Evolutionary conservation across 2,113 vertebrate genomes (phyloP), one percentile per base, ranked within the genome.

Genomic region (Ictalurus punctatus): DNA sequence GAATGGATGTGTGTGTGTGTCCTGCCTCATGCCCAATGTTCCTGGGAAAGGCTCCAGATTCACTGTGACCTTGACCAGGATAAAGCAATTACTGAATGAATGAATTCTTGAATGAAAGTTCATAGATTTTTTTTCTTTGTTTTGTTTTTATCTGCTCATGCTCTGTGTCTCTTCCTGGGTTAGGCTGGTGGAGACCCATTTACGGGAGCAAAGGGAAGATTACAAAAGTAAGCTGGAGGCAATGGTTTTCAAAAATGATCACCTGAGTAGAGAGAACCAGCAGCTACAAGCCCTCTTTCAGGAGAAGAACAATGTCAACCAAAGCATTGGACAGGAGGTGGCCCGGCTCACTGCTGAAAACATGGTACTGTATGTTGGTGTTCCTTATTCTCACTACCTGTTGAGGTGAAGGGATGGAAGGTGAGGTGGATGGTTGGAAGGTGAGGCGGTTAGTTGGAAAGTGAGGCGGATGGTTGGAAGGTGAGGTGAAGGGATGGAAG

Each of bases 271-370:
- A 87, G 98, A 99, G 91, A 97, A 97, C 93, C 96, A 92, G 93
- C 95, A 97, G 63, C 93, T 99, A 7, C 97, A 99, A 81, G 97
- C 96, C 44, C 93, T 99, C 23, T 97, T 98, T 93, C 94, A 97
- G 54, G 97, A 99, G 91, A 98, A 99, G 88, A 99, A 95, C 25
- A 92, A 96, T 59, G 89, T 97, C 89, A 98, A 97, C 0, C 96
- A 98, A 90, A 95, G 92, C 25, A 97, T 99, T 91, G 94, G 95
- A 58, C 96, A 97, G 1, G 97, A 99, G 90, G 96, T 99, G 54
- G 94, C 95, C 88, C 95, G 97, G 61, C 96, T 99, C 4, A 97
- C 95, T 1, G 95, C 95, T 17, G 98, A 99, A 92, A 99, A 99
- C 86, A 93, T 97, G 96, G 97, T 98, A 93, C 67, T 58, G 67